Evolutionary conservation across 2,797 vertebrate genomes (phyloP).

Genomic region (Simalia tracyae): DNA sequence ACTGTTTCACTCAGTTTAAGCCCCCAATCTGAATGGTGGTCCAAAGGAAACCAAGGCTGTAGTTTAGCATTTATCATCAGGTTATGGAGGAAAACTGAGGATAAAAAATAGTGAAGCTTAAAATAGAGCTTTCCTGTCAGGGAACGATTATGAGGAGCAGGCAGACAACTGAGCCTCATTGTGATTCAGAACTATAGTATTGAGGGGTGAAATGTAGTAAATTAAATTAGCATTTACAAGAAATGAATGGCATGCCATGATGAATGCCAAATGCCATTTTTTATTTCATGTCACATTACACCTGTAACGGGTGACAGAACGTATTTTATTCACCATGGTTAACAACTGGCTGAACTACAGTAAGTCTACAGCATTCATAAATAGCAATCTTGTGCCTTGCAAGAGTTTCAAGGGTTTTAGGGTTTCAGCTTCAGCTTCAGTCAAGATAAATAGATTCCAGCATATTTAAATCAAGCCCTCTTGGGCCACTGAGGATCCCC

Average conservation of each 20-base stretch:
- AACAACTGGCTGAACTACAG: slow-evolving; percentile 42
- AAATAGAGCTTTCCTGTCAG: slow-evolving; percentile 49
- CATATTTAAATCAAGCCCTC: not conserved
- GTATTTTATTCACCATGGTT: slow-evolving; percentile 51
- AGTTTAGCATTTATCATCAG: slow-evolving; percentile 50
- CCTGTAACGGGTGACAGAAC: slow-evolving; percentile 57
- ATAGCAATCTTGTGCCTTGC: slow-evolving; percentile 49
- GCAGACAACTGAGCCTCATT: slow-evolving; percentile 73
- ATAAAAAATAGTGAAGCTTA: slow-evolving; percentile 33
- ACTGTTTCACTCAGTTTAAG: not conserved
- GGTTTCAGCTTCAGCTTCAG: slow-evolving; percentile 1
- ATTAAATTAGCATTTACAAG: slow-evolving; percentile 70
- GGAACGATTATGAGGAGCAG: slow-evolving; percentile 51
- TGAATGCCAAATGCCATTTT: slow-evolving; percentile 54
- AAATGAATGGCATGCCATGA: slow-evolving; percentile 59
- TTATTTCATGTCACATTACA: slow-evolving; percentile 69
- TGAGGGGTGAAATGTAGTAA: slow-evolving; percentile 60
- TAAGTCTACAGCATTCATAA: slow-evolving; percentile 39
- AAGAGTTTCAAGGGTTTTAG: slow-evolving; percentile 26
- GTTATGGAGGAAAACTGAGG: slow-evolving; percentile 46
- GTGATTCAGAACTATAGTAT: slow-evolving; percentile 54
- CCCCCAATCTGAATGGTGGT: not conserved
- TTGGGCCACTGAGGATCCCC: not conserved
- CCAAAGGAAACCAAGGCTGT: slow-evolving; percentile 25
- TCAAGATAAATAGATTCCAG: not conserved